phyloP scores from a whole-genome alignment of 2,797 vertebrate species.

The Notolepis coatsorum region DNA sequence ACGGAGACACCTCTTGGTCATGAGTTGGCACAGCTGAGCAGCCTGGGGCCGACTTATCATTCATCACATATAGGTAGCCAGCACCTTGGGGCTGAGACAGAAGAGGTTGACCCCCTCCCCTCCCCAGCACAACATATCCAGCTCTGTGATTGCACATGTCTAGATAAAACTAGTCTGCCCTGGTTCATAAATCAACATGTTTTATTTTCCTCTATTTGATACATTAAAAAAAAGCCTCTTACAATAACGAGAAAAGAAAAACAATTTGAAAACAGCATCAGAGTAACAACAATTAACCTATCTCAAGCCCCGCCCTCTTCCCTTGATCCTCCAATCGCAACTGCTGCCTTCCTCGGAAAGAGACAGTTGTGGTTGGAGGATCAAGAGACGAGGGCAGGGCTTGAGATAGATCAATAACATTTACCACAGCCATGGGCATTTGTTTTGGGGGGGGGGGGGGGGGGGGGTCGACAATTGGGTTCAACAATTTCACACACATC shows the following conservation, averaged over 20 bases:
- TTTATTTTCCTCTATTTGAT: slow-evolving; percentile 65
- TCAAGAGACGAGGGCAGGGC: too few species aligned
- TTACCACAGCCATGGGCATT: slow-evolving; percentile 59
- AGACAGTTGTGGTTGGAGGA: too few species aligned
- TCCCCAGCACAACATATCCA: slow-evolving; percentile 20
- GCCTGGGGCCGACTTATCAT: background rate
- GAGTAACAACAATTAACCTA: slow-evolving; percentile 29
- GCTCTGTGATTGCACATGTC: slow-evolving; percentile 25
- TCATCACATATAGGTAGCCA: background rate
- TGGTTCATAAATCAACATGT: slow-evolving; percentile 63
- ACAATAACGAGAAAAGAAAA: slow-evolving; percentile 61
- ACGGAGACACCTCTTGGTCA: background rate
- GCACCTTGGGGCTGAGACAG: slow-evolving; percentile 10
- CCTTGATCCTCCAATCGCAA: too few species aligned
- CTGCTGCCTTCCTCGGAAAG: too few species aligned
- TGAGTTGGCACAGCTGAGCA: background rate
- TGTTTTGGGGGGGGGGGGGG: too few species aligned
- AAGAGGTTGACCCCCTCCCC: slow-evolving; percentile 13
- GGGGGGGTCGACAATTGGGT: slow-evolving; percentile 9
- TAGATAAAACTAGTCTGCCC: slow-evolving; percentile 46
- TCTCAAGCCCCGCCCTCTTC: too few species aligned
- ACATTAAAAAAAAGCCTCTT: slow-evolving; percentile 66
- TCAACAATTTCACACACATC: slow-evolving; percentile 57
- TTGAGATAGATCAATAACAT: too few species aligned
- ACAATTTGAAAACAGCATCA: slow-evolving; percentile 62